A percentile compares a stretch with the other conserved stretches of the same genome.
phyloP scores from a whole-genome alignment of 2,888 invertebrate genomes.

The Lepetodrilus schrolli region DNA sequence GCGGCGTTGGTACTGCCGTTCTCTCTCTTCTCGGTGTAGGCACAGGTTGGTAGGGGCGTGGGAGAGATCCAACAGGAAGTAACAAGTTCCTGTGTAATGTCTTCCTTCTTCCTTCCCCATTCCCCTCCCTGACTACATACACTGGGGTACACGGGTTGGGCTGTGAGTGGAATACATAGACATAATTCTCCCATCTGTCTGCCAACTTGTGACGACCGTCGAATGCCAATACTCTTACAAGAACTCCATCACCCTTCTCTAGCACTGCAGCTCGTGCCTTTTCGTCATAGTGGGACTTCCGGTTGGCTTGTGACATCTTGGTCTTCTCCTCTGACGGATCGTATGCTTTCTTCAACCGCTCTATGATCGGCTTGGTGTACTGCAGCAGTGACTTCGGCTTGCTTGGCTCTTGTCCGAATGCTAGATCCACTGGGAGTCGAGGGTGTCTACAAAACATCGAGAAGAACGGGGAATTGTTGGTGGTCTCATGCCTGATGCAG shows the following conservation, averaged over 20 bases:
- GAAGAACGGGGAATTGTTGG: background rate
- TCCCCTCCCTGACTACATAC: too few species aligned
- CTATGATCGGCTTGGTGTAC: background rate
- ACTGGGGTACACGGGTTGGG: too few species aligned
- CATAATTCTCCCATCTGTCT: too few species aligned
- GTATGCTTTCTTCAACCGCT: background rate
- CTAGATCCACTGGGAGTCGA: background rate
- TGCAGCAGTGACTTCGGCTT: background rate
- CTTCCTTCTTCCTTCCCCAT: too few species aligned
- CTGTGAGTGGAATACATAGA: too few species aligned
- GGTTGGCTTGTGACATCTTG: background rate
- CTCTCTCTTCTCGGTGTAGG: too few species aligned
- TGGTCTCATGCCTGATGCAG: background rate
- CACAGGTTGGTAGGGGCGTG: too few species aligned
- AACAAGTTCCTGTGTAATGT: too few species aligned
- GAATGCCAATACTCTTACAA: background rate
- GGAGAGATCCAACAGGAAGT: too few species aligned
- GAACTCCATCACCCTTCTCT: background rate
- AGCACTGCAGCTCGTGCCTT: background rate
- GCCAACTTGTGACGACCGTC: too few species aligned
- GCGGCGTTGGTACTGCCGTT: too few species aligned
- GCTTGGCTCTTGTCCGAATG: background rate
- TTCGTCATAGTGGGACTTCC: background rate
- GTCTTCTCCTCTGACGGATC: background rate
- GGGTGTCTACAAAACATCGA: background rate